Percentiles rank a stretch among this genome's conserved stretches.
phyloP scores from a whole-genome alignment of 2,888 invertebrate species.

The Dryomyza anilis region DNA sequence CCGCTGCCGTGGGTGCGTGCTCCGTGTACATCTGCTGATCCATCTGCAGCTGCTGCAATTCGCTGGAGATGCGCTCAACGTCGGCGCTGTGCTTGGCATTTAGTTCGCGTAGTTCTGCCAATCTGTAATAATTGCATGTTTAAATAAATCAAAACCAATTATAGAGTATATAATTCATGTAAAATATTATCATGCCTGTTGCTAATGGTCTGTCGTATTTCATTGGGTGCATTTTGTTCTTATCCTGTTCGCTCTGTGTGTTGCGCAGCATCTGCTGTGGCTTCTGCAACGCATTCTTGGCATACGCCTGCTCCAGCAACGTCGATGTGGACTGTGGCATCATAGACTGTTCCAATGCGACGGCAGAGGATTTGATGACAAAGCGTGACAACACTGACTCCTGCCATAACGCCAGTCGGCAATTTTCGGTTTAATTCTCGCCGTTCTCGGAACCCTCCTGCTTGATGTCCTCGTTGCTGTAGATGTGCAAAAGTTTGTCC shows the following conservation, averaged over 20 bases:
- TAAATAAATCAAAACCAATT: neutral
- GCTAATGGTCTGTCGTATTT: no score
- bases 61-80: constrained; percentile 60
- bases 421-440: no score
- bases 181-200: constrained; percentile 46
- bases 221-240: constrained; percentile 49
- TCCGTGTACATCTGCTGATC: constrained; percentile 63
- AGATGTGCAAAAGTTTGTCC: no score
- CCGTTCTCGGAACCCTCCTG: no score
- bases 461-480: no score
- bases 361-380: constrained; percentile 52
- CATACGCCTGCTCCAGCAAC: constrained; percentile 59
- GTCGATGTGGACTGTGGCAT: constrained; percentile 55
- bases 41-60: constrained; percentile 61
- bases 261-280: constrained; percentile 42
- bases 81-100: constrained; percentile 59
- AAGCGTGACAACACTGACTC: constrained; percentile 59
- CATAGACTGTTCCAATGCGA: constrained; percentile 36
- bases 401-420: no score
- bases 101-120: constrained; percentile 67
- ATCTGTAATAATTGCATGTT: constrained; percentile 59
- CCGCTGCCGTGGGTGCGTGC: constrained; percentile 69
- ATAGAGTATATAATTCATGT: constrained; percentile 33
- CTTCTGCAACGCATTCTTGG: constrained; percentile 52
- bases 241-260: constrained; percentile 47